Conservation (phyloP, 2,888 invertebrate genomes). For the Oithona nana region DNA sequence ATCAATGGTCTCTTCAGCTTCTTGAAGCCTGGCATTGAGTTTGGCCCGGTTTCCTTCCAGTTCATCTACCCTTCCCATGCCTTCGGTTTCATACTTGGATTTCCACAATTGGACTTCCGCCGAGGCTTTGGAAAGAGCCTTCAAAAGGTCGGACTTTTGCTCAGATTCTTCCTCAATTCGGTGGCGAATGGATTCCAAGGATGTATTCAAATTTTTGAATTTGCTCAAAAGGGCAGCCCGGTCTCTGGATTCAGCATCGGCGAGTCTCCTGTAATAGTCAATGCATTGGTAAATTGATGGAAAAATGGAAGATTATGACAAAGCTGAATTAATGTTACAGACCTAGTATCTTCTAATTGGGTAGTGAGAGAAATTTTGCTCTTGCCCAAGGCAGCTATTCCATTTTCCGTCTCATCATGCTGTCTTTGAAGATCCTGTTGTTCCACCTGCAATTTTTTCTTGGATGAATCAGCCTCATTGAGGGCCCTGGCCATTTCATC, state of each 20-base stretch:
- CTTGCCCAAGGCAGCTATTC: slow-evolving; percentile 88
- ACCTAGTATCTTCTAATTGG: slow-evolving; percentile 82
- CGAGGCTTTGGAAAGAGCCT: slow-evolving; percentile 96
- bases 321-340: slow-evolving; percentile 41
- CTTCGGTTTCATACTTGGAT: slow-evolving; percentile 95
- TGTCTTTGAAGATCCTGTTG: slow-evolving; percentile 81
- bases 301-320: slow-evolving; percentile 29
- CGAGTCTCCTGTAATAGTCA: too few relatives aligned
- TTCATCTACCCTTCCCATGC: slow-evolving; percentile 44
- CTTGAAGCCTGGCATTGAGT: slow-evolving; percentile 85
- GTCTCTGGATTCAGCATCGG: slow-evolving; percentile 50
- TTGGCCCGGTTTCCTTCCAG: slow-evolving; percentile 33
- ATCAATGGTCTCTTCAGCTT: slow-evolving; percentile 92
- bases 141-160: slow-evolving; percentile 93
- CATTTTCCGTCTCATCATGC: slow-evolving; percentile 70
- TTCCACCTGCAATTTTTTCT: slow-evolving; percentile 93
- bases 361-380: slow-evolving; percentile 56
- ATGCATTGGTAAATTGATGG: slow-evolving; percentile 71
- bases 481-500: slow-evolving; percentile 93
- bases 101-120: slow-evolving; percentile 94
- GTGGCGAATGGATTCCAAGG: slow-evolving; percentile 58
- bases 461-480: slow-evolving; percentile 89
- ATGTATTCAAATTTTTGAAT: slow-evolving; percentile 35
- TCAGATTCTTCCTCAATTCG: slow-evolving; percentile 98
- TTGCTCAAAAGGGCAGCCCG: slow-evolving; percentile 28